phyloP scores from a whole-genome alignment of 2,113 vertebrate genomes.

The Cettia cetti region DNA sequence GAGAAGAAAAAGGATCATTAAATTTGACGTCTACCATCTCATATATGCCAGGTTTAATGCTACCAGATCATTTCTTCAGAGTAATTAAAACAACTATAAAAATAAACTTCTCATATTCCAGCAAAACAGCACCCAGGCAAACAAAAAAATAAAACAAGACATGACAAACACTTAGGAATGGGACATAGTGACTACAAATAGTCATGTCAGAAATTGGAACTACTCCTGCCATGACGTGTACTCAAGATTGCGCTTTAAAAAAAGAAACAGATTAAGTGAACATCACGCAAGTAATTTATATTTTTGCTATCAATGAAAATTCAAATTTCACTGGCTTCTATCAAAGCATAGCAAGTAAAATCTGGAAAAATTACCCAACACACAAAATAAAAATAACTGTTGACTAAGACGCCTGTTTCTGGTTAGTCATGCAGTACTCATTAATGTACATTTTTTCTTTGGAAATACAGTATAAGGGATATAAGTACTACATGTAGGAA shows the following conservation, averaged over 20 bases:
- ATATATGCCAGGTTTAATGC: not conserved
- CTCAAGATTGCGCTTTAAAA: not conserved
- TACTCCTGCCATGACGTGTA: not conserved
- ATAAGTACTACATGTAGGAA: not conserved
- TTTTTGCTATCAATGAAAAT: not conserved
- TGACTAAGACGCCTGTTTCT: not conserved
- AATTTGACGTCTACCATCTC: not conserved
- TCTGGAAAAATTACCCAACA: not conserved
- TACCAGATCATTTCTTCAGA: not conserved
- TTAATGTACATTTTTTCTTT: not conserved
- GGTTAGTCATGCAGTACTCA: not conserved
- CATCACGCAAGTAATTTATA: not conserved
- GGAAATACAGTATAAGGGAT: not conserved
- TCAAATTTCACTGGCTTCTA: not conserved
- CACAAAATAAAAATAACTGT: not conserved
- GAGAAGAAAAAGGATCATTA: not conserved
- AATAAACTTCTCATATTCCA: not conserved
- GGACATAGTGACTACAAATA: not conserved
- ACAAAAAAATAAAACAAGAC: not conserved
- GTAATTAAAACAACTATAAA: not conserved
- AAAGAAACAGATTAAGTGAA: not conserved
- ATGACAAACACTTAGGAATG: not conserved
- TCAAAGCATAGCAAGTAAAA: not conserved
- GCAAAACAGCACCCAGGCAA: not conserved
- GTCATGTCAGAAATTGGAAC: not conserved